Evolutionary conservation across 2,888 invertebrate genomes (phyloP), one percentile per base, ranked within the genome.

Genomic region (Ecliptopera silaceata): DNA sequence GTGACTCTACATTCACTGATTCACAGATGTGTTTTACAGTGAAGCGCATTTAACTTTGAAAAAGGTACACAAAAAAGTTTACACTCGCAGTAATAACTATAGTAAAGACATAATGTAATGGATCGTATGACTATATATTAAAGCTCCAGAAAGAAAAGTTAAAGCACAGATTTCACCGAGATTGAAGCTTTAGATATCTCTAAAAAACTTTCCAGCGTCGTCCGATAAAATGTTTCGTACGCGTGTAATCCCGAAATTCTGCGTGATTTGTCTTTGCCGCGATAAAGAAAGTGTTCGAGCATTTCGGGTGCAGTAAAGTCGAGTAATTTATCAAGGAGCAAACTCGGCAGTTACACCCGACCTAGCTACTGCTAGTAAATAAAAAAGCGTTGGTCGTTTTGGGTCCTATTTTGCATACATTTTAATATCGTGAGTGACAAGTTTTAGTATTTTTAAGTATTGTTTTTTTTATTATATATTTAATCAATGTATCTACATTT

Each of bases 211-310:
- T 75, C 61, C 70, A 71, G 69, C 68, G 70, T 56, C 65, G 66
- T 74, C 78, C 77, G 86, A 86, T 87, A 86, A 87, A 84, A 85
- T 84, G 85, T 84, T 86, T 82, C 73, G 80, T 80, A 76, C 80
- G 77, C 77, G 71, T 81, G 83, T 86, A 86, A 88, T 86, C 84
- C 84, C 69, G 63, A 75, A 79, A 82, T 79, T 80, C 80, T 72
- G 62, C 76, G 82, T 84, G 83, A 86, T 86, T 86, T 86, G 83
- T 87, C 79, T 83, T 72, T 64, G 67, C 70, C 68, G 68, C 74
- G 86, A 85, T 86, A 85, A 80, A 72, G 66, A 63, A 62, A 70
- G 68, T 68, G 66, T 69, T 68, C 61, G 61, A 57, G 70, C 64
- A 65, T 69, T 64, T 64, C 44, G 60, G 69, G 70, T 78, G 77